Evolutionary conservation across 2,888 invertebrate species (phyloP), one percentile per base, ranked within the genome.

Genomic region (Idaea straminata): DNA sequence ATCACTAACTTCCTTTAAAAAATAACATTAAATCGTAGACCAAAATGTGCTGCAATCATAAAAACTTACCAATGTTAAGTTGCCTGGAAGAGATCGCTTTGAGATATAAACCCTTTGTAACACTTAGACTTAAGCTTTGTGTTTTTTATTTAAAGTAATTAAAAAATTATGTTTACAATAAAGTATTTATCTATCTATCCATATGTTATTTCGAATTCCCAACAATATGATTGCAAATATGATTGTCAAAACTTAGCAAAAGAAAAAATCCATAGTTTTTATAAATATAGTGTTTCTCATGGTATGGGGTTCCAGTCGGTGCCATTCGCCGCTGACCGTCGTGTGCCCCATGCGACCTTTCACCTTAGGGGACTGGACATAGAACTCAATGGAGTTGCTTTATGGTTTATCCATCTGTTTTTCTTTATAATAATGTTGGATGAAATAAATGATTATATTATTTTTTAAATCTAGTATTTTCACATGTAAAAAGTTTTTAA

Each of bases 301-400:
- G 69, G 69, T 66, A 69, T 73, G 73, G 77, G 83, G 89, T 87
- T 82, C 88, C 86, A 85, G 77, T 79, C 83, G 73, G 91, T 91
- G 87, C 91, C 91, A 90, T 85, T 87, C 88, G 82, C 86, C 83
- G 82, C 83, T 91, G 91, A 90, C 91, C 91, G 89, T 82, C 87
- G 85, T 84, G 84, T 86, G 86, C 89, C 88, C 88, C 83, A 81
- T 77, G 81, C 85, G 87, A 90, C 89, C 89, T 92, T 91, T 91
- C 87, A 91, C 88, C 89, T 88, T 83, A 86, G 88, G 90, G 89
- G 85, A 83, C 75, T 65, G 77, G 72, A 84, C 78, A 82, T 63
- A 13, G 68, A 67, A 67, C 69, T 15, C 10, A 2, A 64, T 84
- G 25, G 87, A 89, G 83, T 75, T 58, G 77, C 36, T 36, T 4